Base-by-base conservation (phyloP, 2,888 invertebrate species). In the Eutolmus rufibarbis region DNA sequence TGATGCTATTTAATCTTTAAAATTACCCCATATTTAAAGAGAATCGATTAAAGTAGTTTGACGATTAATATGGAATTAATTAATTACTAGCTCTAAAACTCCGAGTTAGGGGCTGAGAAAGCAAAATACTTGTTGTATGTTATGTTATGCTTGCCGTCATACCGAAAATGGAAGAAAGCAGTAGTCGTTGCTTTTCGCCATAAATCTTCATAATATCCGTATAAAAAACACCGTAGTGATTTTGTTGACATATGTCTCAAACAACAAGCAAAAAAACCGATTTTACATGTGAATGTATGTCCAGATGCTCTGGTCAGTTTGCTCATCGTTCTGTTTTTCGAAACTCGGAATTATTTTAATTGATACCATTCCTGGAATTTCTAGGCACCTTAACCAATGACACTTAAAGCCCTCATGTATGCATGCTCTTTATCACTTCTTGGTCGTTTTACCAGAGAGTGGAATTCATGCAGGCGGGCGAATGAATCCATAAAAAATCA, bases 401-500 rank as follows among this genome's bases (percentile, higher is more conserved):
- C 66, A 66, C 23, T 66, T 66, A 66, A 51, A 66, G 66, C 66
- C 66, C 66, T 66, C 66, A 66, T 66, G 28, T 9, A 56, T 56
- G 57, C 82, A 57, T 34, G 82, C 82, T 23, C 66, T 66, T 82
- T 34, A 66, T 34, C 82, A 82, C 56, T 31, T 37, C 23, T n/a
- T 66, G 19, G 34, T 51, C 79, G 51, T 79, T 79, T 46, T 46
- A 40, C 46, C 16, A 46, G 28, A 34, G 79, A 79, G 12, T 82
- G 37, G 34, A 82, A 57, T 82, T 5, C 40, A 82, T 57, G 82
- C 57, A 34, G 23, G 31, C 37, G 28, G 23, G 23, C 34, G 66
- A 66, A 57, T 56, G 56, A 57, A 82, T 82, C 82, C 82, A 82
- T 82, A 82, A 82, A 82, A 82, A 82, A 82, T 82, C 82, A 82